Evolutionary conservation across 2,113 vertebrate genomes (phyloP), one percentile per base, ranked within the genome.

Genomic region (Eclectus roratus): DNA sequence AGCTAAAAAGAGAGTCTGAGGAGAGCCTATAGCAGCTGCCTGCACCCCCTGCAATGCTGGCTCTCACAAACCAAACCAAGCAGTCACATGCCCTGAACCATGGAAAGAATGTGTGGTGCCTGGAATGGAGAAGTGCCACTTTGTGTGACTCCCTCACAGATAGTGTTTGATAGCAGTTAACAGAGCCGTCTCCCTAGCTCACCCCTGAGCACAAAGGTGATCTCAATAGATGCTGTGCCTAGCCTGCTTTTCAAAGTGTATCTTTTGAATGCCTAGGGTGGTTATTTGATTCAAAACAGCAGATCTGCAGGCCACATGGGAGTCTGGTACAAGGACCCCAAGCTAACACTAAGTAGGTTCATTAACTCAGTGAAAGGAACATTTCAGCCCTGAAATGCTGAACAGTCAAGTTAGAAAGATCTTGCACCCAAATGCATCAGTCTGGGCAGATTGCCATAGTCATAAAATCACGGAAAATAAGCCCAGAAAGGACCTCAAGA

Each of bases 81-180:
- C 1, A 17, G 81, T 96, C 96, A 97, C 92, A 94, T 63, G 94
- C 13, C 2, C 72, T 24, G 53, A 66, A 29, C 81, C 52, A 1
- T 96, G 96, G 95, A 97, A 97, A 96, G 96, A 97, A 97, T 94
- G 95, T 76, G 80, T 44, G 77, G 23, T 89, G 95, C 85, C 93
- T 78, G 52, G 79, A 70, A 96, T 8, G 4, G 85, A 93, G 85
- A 91, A 91, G 81, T 83, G 92, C 91, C 97, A 91, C 64, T 91
- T 63, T 0, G 1, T 80, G 80, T 88, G 66, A 86, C 73, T 90
- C 73, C 70, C 60, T 92, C 71, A 60, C 41, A 84, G 53, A 73
- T 74, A 21, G 86, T 52, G 58, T 79, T 90, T 95, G 79, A 82
- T 64, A 69, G 80, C 29, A 60, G 63, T 66, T 94, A 81, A 60